Conservation (phyloP, 37 sponge, comb jelly and placozoan genomes). For the Amphimedon queenslandica region DNA sequence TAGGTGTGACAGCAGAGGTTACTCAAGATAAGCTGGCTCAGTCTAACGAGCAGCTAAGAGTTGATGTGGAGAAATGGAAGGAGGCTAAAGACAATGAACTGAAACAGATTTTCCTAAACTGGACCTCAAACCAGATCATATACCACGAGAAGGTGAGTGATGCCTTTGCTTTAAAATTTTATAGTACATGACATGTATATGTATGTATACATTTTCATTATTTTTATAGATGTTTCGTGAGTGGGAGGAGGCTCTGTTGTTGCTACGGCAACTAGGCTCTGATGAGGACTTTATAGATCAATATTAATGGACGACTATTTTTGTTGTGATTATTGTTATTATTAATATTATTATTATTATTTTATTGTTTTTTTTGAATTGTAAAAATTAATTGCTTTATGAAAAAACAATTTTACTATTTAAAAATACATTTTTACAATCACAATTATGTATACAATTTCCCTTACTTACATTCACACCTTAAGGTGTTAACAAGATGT, state of each 20-base stretch:
- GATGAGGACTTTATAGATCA: neutral
- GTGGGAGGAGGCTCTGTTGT: neutral
- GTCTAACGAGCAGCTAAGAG: conserved; percentile 62
- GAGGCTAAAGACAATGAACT: conserved; percentile 50
- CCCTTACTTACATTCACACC: no score
- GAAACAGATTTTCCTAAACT: conserved; percentile 24
- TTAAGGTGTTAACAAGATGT: no score
- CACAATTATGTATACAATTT: no score
- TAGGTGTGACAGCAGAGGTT: conserved; percentile 33
- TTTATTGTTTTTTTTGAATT: neutral
- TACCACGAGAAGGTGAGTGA: conserved; percentile 74
- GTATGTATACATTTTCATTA: neutral
- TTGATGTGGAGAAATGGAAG: conserved; percentile 76
- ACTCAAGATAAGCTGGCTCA: conserved; percentile 56
- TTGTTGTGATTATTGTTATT: neutral
- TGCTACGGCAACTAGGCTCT: neutral
- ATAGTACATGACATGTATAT: neutral
- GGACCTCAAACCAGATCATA: conserved; percentile 39
- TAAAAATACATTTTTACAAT: no score
- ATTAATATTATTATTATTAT: neutral
- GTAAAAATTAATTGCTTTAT: neutral
- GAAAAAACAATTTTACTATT: neutral
- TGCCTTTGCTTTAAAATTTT: neutral
- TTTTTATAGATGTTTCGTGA: neutral
- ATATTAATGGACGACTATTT: neutral